These are phyloP conservation scores for Stigmatopora argus DNA, from an alignment of 2,113 vertebrate species.

Conservation along the genomic window DNA sequence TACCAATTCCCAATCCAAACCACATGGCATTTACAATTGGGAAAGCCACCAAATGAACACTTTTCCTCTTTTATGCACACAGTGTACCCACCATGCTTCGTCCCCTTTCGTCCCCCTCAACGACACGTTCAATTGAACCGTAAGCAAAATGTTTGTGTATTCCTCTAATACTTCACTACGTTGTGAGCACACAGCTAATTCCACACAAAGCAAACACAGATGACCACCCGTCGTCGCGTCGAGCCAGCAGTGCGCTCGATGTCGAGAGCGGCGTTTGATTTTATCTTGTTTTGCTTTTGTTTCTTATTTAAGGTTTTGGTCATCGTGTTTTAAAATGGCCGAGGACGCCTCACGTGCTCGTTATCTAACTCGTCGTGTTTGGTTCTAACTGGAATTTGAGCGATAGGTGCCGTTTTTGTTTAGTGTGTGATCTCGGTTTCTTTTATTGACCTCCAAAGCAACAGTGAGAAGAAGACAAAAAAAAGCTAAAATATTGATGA, in stretches of 20 bases:
- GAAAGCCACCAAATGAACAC: conserved; percentile 32
- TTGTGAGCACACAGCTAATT: conserved; percentile 54
- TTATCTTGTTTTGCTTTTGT: conserved; percentile 39
- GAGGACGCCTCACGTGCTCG: conserved; percentile 37
- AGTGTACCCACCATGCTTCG: conserved; percentile 42
- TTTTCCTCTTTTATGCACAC: conserved; percentile 35
- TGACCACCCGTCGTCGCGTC: neutral
- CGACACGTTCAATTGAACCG: conserved; percentile 53
- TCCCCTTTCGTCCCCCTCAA: conserved; percentile 21
- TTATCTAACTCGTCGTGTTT: conserved; percentile 42
- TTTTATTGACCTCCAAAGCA: conserved; percentile 47
- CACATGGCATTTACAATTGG: neutral
- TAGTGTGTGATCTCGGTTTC: conserved; percentile 47
- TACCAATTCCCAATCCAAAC: conserved; percentile 7
- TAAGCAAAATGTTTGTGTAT: conserved; percentile 57
- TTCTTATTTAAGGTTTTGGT: conserved; percentile 42
- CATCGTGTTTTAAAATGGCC: conserved; percentile 38
- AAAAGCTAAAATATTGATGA: conserved; percentile 20
- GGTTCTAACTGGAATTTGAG: conserved; percentile 65
- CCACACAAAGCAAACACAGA: conserved; percentile 38
- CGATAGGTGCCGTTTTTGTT: conserved; percentile 35
- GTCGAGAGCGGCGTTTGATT: conserved; percentile 59
- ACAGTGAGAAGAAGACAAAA: conserved; percentile 1
- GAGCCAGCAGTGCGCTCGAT: neutral
- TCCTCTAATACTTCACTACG: conserved; percentile 39